Base-by-base conservation (phyloP, 2,113 vertebrate species). In the Hepsetus odoe region DNA sequence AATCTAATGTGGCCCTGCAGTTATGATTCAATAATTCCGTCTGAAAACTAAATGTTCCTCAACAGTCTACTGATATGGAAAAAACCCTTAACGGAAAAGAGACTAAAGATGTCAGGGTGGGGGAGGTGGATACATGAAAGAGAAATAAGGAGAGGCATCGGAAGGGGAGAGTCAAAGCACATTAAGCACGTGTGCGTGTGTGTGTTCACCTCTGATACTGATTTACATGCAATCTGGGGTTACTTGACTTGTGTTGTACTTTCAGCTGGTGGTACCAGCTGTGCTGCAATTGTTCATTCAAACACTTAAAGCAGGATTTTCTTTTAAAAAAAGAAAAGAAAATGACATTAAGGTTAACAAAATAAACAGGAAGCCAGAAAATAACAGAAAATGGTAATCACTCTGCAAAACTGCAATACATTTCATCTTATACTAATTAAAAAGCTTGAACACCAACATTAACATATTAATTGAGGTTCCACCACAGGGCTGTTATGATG, bases 21-120 rank as follows among this genome's bases (percentile, higher is more conserved):
- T 93, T 91, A 94, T 90, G 92, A 94, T 92, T 93, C 93, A 91
- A 93, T 92, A 93, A 91, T 93, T 92, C 92, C 90, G 91, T 91
- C 93, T 83, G 92, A 90, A 96, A 95, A 94, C 93, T 91, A 94
- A 95, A 96, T 93, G 87, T 80, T 82, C 81, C 77, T 80, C 80
- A 88, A 87, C 76, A 86, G 80, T 80, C 86, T 83, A 73, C 72
- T 38, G 72, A 87, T 87, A 87, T 30, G 85, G 78, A 82, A 38
- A 80, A 74, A 79, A 83, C 53, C 46, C 28, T 81, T 24, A 38
- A 84, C 77, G 81, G 84, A n/a, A 76, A 65, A 46, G 46, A 26
- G 65, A 26, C 42, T 7, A 14, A 58, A 44, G 30, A 32, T 0
- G 32, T 0, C 44, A 28, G 72, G 76, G 58, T 68, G 61, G 28